Base-by-base conservation (phyloP, 2,888 invertebrate genomes). In the Chaetoderma sp. region DNA sequence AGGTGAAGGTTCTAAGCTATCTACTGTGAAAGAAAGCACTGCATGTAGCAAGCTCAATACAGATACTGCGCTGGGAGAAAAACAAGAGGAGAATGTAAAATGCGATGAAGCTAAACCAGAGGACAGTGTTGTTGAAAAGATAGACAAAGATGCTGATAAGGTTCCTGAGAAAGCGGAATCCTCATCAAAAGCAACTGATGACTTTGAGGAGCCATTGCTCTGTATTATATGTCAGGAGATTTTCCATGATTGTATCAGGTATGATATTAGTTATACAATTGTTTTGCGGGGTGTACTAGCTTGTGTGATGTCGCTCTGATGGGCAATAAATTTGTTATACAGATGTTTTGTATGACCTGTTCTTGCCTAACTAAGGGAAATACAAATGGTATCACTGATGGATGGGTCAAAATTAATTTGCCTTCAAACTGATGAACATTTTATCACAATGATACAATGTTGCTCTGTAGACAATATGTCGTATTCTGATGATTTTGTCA, bases 211-310 rank as follows among this genome's bases (percentile, higher is more conserved):
- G 47, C 78, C 76, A 4, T 67, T 86, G 44, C 70, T 74, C 13
- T 86, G 86, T 72, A 77, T 76, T 60, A 86, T 86, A 18, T 86
- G 86, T 70, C 83, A 83, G 68, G 85, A 85, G 45, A 76, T 86
- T 21, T 73, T 86, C 49, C 79, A 86, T 74, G 82, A 85, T 63
- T 86, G 85, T 72, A 78, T 86, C 59, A 85, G 84, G 85, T 85
- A 25, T 50, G n/a, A n/a, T n/a, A n/a, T n/a, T n/a, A n/a, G n/a
- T n/a, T n/a, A n/a, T n/a, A n/a, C n/a, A n/a, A n/a, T n/a, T n/a
- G n/a, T n/a, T n/a, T n/a, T n/a, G n/a, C n/a, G n/a, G n/a, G n/a
- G n/a, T n/a, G n/a, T n/a, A n/a, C n/a, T n/a, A n/a, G n/a, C n/a
- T n/a, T n/a, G n/a, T n/a, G 55, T 36, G 10, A 30, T 18, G n/a